Base-by-base conservation (phyloP, 2,113 vertebrate species). In the Oncorhynchus masou region DNA sequence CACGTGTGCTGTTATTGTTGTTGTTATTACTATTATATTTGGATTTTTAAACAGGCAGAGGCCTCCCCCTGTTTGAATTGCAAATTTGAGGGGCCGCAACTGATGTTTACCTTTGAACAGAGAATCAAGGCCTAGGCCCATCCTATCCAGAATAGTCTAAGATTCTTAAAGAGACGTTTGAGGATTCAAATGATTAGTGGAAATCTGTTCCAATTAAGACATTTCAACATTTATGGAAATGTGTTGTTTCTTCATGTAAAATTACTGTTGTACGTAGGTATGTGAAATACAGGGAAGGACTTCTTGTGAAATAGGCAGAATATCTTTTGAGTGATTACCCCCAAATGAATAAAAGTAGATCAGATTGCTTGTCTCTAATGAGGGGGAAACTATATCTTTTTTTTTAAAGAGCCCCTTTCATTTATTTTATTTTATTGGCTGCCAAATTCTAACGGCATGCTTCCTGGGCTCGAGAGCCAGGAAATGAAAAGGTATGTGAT, bases 401-500 rank as follows among this genome's bases (percentile, higher is more conserved):
- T 27, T 27, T 7, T 75, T 67, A 75, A 79, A 54, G 15, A 57
- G 31, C 83, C 74, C 85, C 88, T 88, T 90, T 91, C 88, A 91
- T 89, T 87, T 84, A 76, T 85, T 79, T 74, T 68, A 81, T 83
- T 86, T 85, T 83, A 79, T 27, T 81, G 81, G 82, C 92, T 94
- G 93, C 93, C 92, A 92, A 94, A 95, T 92, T 94, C 92, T 90
- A 85, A 81, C 88, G 90, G 87, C 85, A 91, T 89, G 83, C 79
- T 79, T 90, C 79, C 75, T 93, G 90, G 88, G 86, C 86, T 88
- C 88, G 49, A 71, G 27, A 88, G 86, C 88, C 92, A 92, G 91
- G 91, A 94, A 94, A 94, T 94, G 88, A 93, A 94, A 93, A 94
- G 91, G 90, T 93, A 88, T 90, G 85, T 81, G 88, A 84, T 90